A percentile compares a stretch with the other conserved stretches of the same genome.
phyloP scores from a whole-genome alignment of 2,797 vertebrate genomes.

The Squalus acanthias region DNA sequence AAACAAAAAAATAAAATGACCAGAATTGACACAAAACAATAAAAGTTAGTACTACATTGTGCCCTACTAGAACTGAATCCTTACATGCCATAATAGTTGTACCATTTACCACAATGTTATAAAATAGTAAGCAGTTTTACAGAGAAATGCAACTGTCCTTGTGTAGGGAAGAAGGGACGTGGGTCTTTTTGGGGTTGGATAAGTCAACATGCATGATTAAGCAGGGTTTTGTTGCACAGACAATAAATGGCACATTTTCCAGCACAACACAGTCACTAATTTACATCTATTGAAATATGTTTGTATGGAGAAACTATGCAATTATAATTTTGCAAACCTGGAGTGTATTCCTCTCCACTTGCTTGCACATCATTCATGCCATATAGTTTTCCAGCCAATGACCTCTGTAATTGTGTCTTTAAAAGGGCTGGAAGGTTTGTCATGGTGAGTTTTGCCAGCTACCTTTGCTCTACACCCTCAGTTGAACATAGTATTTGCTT shows the following conservation, averaged over 20 bases:
- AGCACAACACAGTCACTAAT: background rate
- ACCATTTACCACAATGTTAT: background rate
- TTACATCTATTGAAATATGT: background rate
- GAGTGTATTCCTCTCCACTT: background rate
- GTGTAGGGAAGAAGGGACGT: background rate
- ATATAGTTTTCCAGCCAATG: background rate
- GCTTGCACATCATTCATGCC: background rate
- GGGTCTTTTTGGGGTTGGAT: background rate
- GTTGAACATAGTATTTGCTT: background rate
- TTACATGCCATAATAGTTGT: background rate
- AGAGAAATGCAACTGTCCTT: background rate
- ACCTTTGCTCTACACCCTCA: background rate
- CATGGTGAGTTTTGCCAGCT: background rate
- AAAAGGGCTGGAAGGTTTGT: background rate
- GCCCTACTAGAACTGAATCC: background rate
- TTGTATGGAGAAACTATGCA: background rate
- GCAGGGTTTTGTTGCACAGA: background rate
- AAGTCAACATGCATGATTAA: background rate
- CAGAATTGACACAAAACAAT: background rate
- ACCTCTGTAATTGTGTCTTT: background rate
- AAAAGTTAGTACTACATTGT: background rate
- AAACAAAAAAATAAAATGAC: background rate
- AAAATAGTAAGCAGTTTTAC: background rate
- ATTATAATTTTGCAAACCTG: background rate
- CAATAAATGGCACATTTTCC: background rate